Evolutionary conservation across 2,888 invertebrate genomes (phyloP).

Genomic region (Megaustenia siamemsis): DNA sequence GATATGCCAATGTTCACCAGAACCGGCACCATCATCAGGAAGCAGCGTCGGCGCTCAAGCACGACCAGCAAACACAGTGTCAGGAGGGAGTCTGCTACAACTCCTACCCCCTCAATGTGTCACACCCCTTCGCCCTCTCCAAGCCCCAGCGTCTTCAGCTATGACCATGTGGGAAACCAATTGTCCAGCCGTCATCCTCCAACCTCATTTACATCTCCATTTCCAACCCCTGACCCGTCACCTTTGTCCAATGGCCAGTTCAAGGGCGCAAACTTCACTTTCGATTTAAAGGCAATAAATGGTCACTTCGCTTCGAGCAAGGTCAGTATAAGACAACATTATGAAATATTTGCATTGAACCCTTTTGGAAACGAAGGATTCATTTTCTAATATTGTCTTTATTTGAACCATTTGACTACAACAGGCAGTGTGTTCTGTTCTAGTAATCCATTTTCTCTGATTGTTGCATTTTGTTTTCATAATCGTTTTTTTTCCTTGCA

Average conservation of each 20-base stretch:
- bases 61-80: conserved; percentile 53
- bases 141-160: conserved; percentile 2
- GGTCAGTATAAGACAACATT: background rate
- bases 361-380: too few relatives aligned
- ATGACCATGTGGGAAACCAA: conserved; percentile 20
- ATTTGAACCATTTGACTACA: too few relatives aligned
- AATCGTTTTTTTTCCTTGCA: too few relatives aligned
- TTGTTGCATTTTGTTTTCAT: too few relatives aligned
- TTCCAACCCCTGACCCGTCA: conserved; percentile 15
- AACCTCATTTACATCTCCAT: conserved; percentile 23
- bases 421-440: too few relatives aligned
- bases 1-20: conserved; percentile 57
- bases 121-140: conserved; percentile 40
- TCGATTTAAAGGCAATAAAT: conserved; percentile 26
- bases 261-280: conserved; percentile 40
- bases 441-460: too few relatives aligned
- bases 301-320: conserved; percentile 16
- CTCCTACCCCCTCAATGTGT: conserved; percentile 37
- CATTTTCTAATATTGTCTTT: too few relatives aligned
- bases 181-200: conserved; percentile 33
- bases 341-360: background rate
- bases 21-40: conserved; percentile 58
- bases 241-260: background rate
- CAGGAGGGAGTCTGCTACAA: conserved; percentile 50
- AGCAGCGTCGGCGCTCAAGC: conserved; percentile 57